These are phyloP conservation scores for Emberiza fucata DNA, from an alignment of 2,113 vertebrate genomes.

Conservation along the genomic window DNA sequence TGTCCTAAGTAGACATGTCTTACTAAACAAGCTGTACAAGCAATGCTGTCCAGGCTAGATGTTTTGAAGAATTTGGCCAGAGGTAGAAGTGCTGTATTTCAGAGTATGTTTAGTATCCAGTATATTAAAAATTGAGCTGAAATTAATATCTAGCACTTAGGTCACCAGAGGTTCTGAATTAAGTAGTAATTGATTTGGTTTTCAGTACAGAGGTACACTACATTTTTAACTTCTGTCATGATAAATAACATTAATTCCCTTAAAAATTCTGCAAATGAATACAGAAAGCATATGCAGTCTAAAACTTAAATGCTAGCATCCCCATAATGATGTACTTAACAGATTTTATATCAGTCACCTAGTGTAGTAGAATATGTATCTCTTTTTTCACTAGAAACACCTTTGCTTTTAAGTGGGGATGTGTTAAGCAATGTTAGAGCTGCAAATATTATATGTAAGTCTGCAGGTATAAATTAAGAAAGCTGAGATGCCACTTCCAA, in stretches of 20 bases:
- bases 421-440: background rate
- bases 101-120: background rate
- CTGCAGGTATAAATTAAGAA: background rate
- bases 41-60: background rate
- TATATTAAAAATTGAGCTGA: background rate
- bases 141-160: background rate
- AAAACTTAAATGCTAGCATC: background rate
- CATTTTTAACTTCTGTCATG: background rate
- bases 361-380: background rate
- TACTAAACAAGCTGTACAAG: background rate
- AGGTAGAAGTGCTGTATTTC: background rate
- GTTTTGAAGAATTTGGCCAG: background rate
- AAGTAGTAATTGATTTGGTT: background rate
- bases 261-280: background rate
- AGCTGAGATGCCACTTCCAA: background rate
- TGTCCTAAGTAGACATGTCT: background rate
- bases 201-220: background rate
- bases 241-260: background rate
- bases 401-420: background rate
- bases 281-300: background rate
- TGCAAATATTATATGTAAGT: background rate
- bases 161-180: background rate
- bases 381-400: background rate
- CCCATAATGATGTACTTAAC: background rate
- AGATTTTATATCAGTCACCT: background rate